These are phyloP conservation scores for Sisor rabdophorus DNA, from an alignment of 2,113 vertebrate species.

Conservation along the genomic window DNA sequence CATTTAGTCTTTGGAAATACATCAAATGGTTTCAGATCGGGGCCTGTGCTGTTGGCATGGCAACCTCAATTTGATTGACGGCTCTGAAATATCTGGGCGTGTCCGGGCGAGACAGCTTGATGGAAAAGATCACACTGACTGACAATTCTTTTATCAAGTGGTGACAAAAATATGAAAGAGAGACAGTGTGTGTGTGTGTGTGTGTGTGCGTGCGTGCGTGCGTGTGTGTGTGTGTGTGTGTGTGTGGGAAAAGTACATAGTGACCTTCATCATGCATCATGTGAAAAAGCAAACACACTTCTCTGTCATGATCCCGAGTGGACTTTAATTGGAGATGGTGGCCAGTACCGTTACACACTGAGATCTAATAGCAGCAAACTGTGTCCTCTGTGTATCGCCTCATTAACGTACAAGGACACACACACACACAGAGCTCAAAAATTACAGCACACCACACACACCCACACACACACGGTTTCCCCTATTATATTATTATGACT, in stretches of 20 bases:
- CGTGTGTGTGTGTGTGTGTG: conserved; percentile 1
- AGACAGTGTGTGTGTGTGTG: background rate
- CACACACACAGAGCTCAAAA: conserved; percentile 25
- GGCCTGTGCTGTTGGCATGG: conserved; percentile 15
- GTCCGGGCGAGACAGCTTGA: conserved; percentile 9
- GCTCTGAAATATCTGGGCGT: conserved; percentile 23
- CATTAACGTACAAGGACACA: conserved; percentile 39
- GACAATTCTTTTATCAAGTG: conserved; percentile 5
- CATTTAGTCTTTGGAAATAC: background rate
- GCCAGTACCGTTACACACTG: conserved; percentile 40
- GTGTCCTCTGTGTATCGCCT: conserved; percentile 35
- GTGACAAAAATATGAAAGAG: conserved; percentile 9
- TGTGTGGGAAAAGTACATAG: background rate
- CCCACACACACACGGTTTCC: background rate
- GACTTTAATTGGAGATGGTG: conserved; percentile 36
- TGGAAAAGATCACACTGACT: conserved; percentile 12
- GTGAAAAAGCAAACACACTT: conserved; percentile 9
- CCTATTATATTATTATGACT: background rate
- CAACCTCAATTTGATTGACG: conserved; percentile 18
- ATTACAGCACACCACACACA: background rate
- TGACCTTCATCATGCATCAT: conserved; percentile 39
- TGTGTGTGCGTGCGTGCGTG: background rate
- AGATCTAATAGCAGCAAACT: conserved; percentile 33
- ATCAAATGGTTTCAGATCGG: background rate
- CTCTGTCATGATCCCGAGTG: conserved; percentile 24